These are phyloP conservation scores for Antechinus stuartii DNA, from an alignment of 2,113 vertebrate species.

Conservation along the genomic window DNA sequence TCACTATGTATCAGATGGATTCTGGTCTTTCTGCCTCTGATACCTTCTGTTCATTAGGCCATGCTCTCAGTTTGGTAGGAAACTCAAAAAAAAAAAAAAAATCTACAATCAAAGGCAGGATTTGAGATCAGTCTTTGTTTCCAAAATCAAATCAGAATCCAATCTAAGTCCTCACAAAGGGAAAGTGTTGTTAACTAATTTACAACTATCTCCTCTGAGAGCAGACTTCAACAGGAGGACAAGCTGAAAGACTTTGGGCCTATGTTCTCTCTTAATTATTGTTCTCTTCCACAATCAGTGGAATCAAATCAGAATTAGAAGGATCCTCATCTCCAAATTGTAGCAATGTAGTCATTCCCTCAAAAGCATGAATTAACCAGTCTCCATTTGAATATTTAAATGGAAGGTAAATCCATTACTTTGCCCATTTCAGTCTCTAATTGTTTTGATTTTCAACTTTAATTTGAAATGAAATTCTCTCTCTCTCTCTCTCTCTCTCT, in stretches of 20 bases:
- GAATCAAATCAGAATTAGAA: neutral
- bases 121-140: neutral
- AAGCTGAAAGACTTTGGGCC: neutral
- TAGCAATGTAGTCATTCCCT: neutral
- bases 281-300: neutral
- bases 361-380: neutral
- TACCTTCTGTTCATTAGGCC: neutral
- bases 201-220: neutral
- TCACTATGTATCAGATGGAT: neutral
- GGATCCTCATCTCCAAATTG: neutral
- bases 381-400: neutral
- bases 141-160: neutral
- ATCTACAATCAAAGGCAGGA: neutral
- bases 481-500: too few species aligned
- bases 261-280: neutral
- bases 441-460: neutral
- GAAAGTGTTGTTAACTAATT: neutral
- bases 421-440: neutral
- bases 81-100: neutral
- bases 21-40: neutral
- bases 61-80: neutral
- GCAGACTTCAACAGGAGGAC: neutral
- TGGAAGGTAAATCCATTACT: neutral
- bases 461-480: neutral
- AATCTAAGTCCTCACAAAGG: neutral